phyloP scores from a whole-genome alignment of 2,797 vertebrate genomes.

The Protosalanx chinensis region DNA sequence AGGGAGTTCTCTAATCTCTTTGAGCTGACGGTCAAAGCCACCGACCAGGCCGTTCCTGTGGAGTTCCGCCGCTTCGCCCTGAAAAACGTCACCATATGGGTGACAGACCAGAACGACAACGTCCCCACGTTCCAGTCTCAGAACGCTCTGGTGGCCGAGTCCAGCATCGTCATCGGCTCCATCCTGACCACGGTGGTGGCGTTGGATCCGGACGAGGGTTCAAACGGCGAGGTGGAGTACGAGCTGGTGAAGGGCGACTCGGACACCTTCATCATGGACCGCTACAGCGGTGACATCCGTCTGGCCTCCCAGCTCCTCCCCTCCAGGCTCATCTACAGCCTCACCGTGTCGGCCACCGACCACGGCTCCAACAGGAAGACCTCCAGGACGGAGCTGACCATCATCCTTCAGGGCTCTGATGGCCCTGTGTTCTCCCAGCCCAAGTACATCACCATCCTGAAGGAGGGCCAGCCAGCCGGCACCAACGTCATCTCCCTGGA shows the following conservation, averaged over 20 bases:
- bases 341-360: conserved; percentile 90
- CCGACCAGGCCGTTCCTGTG: conserved; percentile 87
- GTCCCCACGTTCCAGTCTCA: conserved; percentile 88
- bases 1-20: conserved; percentile 95
- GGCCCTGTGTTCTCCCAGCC: conserved; percentile 94
- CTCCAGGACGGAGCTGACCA: conserved; percentile 86
- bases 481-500: conserved; percentile 93
- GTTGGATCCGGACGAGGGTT: conserved; percentile 91
- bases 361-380: conserved; percentile 85
- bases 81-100: conserved; percentile 94
- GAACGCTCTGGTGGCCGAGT: conserved; percentile 89
- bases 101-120: conserved; percentile 95
- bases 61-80: conserved; percentile 88
- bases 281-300: conserved; percentile 91
- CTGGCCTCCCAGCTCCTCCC: conserved; percentile 86
- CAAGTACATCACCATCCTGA: conserved; percentile 93
- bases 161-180: conserved; percentile 87
- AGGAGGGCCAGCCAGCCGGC: conserved; percentile 93
- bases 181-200: conserved; percentile 90
- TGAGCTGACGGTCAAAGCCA: conserved; percentile 92
- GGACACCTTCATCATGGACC: conserved; percentile 92
- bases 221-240: conserved; percentile 95
- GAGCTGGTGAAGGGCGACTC: conserved; percentile 90
- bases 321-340: conserved; percentile 87
- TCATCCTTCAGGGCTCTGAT: conserved; percentile 88